Conservation (phyloP, 30 jellyfish, hydroid and myxozoan species). For the Hydractinia echinata region DNA sequence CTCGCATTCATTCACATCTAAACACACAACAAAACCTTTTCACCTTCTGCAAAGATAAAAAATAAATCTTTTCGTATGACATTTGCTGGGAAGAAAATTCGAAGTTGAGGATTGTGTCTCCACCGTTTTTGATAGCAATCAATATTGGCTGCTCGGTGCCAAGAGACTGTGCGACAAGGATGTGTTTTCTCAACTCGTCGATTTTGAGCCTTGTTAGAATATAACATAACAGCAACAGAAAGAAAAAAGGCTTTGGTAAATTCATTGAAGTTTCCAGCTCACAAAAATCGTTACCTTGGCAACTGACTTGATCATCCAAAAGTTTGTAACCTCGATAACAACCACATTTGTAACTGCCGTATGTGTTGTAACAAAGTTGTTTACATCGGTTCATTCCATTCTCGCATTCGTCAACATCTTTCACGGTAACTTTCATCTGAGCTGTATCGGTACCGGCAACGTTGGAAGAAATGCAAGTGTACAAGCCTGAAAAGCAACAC, state of each 20-base stretch:
- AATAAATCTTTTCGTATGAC: too few relatives aligned
- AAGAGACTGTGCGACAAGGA: too few relatives aligned
- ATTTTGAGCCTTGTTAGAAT: neutral
- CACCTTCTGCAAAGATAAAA: neutral
- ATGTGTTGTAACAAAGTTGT: conserved; percentile 76
- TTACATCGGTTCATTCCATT: conserved; percentile 43
- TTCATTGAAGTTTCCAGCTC: neutral
- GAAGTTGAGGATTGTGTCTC: too few relatives aligned
- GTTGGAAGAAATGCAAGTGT: conserved; percentile 74
- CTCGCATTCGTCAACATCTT: conserved; percentile 73
- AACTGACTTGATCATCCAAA: conserved; percentile 43
- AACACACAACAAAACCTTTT: neutral
- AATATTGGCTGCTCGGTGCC: too few relatives aligned
- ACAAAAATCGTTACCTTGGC: conserved; percentile 51
- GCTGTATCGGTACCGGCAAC: conserved; percentile 88
- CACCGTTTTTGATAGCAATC: too few relatives aligned
- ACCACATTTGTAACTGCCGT: conserved; percentile 72
- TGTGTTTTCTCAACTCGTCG: too few relatives aligned
- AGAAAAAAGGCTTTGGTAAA: neutral
- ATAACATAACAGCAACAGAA: neutral
- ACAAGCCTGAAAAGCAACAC: conserved; percentile 15
- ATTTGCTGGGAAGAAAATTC: too few relatives aligned
- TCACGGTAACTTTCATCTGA: conserved; percentile 52
- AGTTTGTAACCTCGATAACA: conserved; percentile 70
- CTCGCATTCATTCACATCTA: conserved; percentile 78